Evolutionary conservation across 1,140 invertebrate genomes (phyloP).

Genomic region (Drosophila sucinea): DNA sequence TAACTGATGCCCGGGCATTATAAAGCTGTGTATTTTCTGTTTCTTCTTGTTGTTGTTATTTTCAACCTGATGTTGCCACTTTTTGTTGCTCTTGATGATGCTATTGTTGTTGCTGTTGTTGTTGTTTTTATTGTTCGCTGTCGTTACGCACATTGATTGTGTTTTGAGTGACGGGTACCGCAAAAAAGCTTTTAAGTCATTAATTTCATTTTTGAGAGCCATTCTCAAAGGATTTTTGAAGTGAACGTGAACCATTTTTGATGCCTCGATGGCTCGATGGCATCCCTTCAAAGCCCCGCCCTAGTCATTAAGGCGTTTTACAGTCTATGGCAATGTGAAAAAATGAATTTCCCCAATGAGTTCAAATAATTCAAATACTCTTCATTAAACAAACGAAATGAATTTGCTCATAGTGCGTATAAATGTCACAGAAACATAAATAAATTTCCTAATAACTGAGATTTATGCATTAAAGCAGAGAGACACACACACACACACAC

Average conservation of each 20-base stretch:
- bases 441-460: slow-evolving; percentile 70
- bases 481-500: neutral
- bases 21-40: slow-evolving; percentile 47
- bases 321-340: neutral
- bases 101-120: slow-evolving; percentile 8
- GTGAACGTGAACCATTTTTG: slow-evolving; percentile 65
- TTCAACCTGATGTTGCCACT: slow-evolving; percentile 21
- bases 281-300: neutral
- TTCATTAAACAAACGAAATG: slow-evolving; percentile 44
- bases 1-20: slow-evolving; percentile 67
- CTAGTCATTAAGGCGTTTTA: slow-evolving; percentile 23
- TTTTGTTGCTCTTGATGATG: slow-evolving; percentile 8
- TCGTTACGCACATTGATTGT: slow-evolving; percentile 74
- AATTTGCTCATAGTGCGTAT: slow-evolving; percentile 49
- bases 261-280: slow-evolving; percentile 39
- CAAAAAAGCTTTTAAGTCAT: slow-evolving; percentile 80
- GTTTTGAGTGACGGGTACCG: slow-evolving; percentile 78
- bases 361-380: slow-evolving; percentile 7
- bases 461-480: slow-evolving; percentile 52
- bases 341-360: neutral
- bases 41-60: slow-evolving; percentile 8
- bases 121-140: slow-evolving; percentile 41
- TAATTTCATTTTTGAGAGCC: slow-evolving; percentile 71
- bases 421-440: slow-evolving; percentile 63
- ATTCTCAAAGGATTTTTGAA: slow-evolving; percentile 74